Evolutionary conservation across 2,113 vertebrate species (phyloP).

Genomic region (Bos javanicus): DNA sequence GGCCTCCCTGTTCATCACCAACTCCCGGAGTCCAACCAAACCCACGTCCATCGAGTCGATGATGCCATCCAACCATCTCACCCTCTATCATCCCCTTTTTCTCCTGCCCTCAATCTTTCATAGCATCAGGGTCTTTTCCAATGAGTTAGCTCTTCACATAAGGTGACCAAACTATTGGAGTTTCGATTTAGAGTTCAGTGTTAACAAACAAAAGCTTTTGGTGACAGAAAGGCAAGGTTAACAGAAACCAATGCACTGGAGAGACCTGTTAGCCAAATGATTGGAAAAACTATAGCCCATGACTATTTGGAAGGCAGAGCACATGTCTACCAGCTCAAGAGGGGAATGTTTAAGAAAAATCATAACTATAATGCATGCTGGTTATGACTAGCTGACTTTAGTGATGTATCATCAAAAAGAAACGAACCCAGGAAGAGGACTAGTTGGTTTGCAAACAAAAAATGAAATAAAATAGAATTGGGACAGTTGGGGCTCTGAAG

Average conservation of each 20-base stretch:
- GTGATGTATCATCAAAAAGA: not conserved
- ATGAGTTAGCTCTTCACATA: no score
- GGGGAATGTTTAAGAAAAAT: not conserved
- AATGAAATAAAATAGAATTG: not conserved
- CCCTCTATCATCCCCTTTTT: no score
- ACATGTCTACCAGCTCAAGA: not conserved
- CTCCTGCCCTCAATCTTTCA: no score
- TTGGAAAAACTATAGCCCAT: not conserved
- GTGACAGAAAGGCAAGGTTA: not conserved
- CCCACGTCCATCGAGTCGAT: no score
- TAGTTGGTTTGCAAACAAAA: not conserved
- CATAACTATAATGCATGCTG: not conserved
- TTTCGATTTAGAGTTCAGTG: not conserved
- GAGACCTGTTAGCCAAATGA: not conserved
- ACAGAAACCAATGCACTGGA: not conserved
- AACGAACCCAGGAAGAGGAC: not conserved
- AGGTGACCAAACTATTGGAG: no score
- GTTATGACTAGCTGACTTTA: not conserved
- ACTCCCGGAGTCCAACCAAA: no score
- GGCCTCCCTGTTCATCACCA: no score
- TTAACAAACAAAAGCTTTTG: not conserved
- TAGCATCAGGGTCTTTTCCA: no score
- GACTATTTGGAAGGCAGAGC: not conserved
- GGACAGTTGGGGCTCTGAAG: not conserved
- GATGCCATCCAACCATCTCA: no score